Conservation (phyloP, 2,113 vertebrate species). For the Pandion haliaetus region DNA sequence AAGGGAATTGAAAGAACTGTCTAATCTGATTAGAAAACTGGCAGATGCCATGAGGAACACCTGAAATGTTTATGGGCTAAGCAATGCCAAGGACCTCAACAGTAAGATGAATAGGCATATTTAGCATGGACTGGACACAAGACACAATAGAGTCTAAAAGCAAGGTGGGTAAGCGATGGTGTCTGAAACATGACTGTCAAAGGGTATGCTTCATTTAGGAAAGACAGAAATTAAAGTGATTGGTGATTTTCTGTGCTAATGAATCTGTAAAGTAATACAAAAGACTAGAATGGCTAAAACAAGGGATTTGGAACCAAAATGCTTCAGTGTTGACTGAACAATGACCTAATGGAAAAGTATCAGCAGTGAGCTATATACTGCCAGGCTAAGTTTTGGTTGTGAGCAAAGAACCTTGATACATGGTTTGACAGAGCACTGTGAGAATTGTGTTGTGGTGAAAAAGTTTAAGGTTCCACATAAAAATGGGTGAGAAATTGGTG, state of each 20-base stretch:
- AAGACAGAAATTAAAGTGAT: not conserved
- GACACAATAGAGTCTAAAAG: not conserved
- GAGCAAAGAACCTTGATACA: not conserved
- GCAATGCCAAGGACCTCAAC: not conserved
- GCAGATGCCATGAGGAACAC: not conserved
- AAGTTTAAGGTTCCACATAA: not conserved
- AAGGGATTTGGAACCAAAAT: not conserved
- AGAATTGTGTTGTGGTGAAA: not conserved
- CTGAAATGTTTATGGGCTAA: not conserved
- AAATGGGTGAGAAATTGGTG: not conserved
- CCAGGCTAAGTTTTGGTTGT: not conserved
- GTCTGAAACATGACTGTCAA: accelerated
- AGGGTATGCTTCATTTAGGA: not conserved
- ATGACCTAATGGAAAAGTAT: not conserved
- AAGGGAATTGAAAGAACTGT: not conserved
- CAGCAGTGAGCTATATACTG: not conserved
- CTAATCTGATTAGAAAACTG: not conserved
- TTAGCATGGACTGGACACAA: not conserved
- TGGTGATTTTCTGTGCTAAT: not conserved
- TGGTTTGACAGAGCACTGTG: not conserved
- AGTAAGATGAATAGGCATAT: too few relatives aligned
- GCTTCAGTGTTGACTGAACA: not conserved
- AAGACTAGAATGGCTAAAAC: not conserved
- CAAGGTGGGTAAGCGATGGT: not conserved
- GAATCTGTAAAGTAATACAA: not conserved